Percentiles rank a stretch among this genome's conserved stretches.
Conservation (phyloP, 1,140 invertebrate species). For the Philopotamus ludificatus region DNA sequence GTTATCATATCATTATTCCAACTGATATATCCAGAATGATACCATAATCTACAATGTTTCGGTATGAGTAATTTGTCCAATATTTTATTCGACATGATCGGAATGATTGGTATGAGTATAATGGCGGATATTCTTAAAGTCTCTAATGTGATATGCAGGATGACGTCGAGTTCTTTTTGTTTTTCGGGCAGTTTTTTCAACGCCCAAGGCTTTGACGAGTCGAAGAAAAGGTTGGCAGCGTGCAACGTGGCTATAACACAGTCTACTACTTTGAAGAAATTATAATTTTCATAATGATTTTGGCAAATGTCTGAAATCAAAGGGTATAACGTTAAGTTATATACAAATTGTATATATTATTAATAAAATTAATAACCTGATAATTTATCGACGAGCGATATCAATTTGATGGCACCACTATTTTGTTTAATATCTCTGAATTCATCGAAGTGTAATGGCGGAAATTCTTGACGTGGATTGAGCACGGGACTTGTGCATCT, state of each 20-base stretch:
- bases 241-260: slow-evolving; percentile 71
- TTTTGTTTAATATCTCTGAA: slow-evolving; percentile 50
- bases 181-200: slow-evolving; percentile 57
- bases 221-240: slow-evolving; percentile 82
- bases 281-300: slow-evolving; percentile 70
- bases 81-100: slow-evolving; percentile 65
- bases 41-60: slow-evolving; percentile 55
- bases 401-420: slow-evolving; percentile 54
- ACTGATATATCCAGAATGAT: slow-evolving; percentile 48
- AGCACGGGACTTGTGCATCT: slow-evolving; percentile 73
- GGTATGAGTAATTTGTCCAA: slow-evolving; percentile 67
- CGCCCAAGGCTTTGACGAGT: slow-evolving; percentile 84
- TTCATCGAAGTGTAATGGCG: slow-evolving; percentile 56
- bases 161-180: slow-evolving; percentile 63
- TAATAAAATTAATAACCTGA: slow-evolving; percentile 49
- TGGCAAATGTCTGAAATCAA: slow-evolving; percentile 56
- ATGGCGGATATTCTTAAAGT: slow-evolving; percentile 74
- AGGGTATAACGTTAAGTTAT: background rate
- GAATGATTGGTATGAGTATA: slow-evolving; percentile 82
- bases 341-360: background rate
- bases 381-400: slow-evolving; percentile 57
- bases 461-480: slow-evolving; percentile 77
- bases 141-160: slow-evolving; percentile 84
- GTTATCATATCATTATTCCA: slow-evolving; percentile 45
- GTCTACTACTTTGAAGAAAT: slow-evolving; percentile 85